Base-by-base conservation (phyloP, 2,113 vertebrate species). In the Piaya cayana region DNA sequence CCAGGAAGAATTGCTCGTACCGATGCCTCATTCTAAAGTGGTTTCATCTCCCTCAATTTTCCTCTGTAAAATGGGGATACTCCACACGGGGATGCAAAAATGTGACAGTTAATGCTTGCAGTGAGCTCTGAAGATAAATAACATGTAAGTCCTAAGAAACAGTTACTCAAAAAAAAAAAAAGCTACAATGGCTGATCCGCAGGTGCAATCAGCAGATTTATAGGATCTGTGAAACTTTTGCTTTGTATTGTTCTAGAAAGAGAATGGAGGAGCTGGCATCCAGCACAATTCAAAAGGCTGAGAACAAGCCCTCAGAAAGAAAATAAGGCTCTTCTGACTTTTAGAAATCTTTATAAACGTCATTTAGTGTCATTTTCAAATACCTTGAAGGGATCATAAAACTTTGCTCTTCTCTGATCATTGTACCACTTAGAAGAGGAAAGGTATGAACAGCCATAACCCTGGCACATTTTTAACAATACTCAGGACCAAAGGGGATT, bases 341-440 rank as follows among this genome's bases (percentile, higher is more conserved):
- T 94, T 95, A 94, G 86, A 95, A 95, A 91, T 94, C 95, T 93
- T 91, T 88, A 85, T 86, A 90, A 84, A 92, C 5, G 12, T 92
- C 82, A 93, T 95, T 95, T 95, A 93, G 79, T 95, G 86, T 94
- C 76, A 90, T 95, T 96, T 97, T 95, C 84, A 95, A 95, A 97
- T 96, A 83, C 95, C 96, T 96, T 91, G 91, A 92, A 97, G 96
- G 95, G 88, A 96, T 95, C 79, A 85, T 96, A 96, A 97, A 96
- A 96, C 84, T 95, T 95, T 92, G 84, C 86, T 95, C 86, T 80
- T 94, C 86, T 97, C 92, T 97, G 92, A 91, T 96, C 86, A 88
- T 85, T 91, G 74, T 56, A 91, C 76, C 82, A 87, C 80, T 93
- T 63, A 93, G 82, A 92, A 95, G 64, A 92, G 82, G 70, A 72